Evolutionary conservation across 2,888 invertebrate species (phyloP), one percentile per base, ranked within the genome.

Genomic region (Spilosoma lubricipeda): DNA sequence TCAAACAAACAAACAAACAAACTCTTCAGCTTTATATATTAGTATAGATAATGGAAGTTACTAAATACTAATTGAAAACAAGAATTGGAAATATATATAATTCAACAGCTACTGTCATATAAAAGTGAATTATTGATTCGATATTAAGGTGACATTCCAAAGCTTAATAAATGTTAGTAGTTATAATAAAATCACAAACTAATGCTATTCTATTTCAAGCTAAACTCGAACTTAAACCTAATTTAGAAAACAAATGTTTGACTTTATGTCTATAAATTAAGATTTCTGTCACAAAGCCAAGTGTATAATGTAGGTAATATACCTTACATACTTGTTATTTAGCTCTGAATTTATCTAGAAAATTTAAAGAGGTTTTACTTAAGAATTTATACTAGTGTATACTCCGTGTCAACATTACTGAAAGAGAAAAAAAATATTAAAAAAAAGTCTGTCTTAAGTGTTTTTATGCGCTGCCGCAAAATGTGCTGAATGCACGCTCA

Each of bases 401-500:
- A 56, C 11, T 56, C 56, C 13, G 13, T 27, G 5, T 27, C 13
- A 13, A 59, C 4, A 27, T 59, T 59, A 4, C 27, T 59, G 9
- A 56, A 56, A n/a, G 18, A 56, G 9, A 27, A 27, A 13, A 13
- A 15, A n/a, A n/a, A n/a, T n/a, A n/a, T n/a, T n/a, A n/a, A n/a
- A n/a, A n/a, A n/a, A n/a, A n/a, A n/a, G n/a, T n/a, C n/a, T n/a
- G n/a, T n/a, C n/a, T n/a, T n/a, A n/a, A n/a, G 39, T 82, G 84
- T 86, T 84, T 48, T 86, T 36, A 86, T 86, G 77, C 82, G 93
- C 90, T 91, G 93, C 93, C 93, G 91, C 85, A 89, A 87, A 90
- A 93, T 93, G 93, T 93, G 88, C 90, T 89, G 85, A 87, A 88
- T 84, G 86, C 86, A 83, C 90, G 86, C 91, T 88, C 90, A 82